Evolutionary conservation across 1,140 invertebrate species (phyloP), one percentile per base, ranked within the genome.

Genomic region (Solenopsis invicta): DNA sequence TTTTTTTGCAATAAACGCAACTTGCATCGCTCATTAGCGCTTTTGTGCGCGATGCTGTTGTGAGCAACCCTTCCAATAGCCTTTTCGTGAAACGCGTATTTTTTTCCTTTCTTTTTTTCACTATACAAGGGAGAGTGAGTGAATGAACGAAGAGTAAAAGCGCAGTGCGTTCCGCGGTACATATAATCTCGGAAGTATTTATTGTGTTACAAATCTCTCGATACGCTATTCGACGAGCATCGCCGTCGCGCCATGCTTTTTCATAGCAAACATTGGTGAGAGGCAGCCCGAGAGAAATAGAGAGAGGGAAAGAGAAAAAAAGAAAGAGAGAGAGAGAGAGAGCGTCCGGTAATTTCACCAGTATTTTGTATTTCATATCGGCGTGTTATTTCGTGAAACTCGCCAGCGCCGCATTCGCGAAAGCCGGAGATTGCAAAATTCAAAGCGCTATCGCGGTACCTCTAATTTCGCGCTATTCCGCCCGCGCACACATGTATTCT

Each of bases 351-450:
- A 74, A 82, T 82, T 82, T 82, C 67, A 54, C 37, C 67, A 18
- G 52, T 56, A 82, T 82, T 82, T 82, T 82, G 37, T 82, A 72
- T 59, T 72, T 74, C 54, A 82, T 59, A 82, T 82, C 67, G 24
- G 67, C 18, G 37, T 24, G 67, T 74, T 74, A 82, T 82, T 74
- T 52, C 80, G 24, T 18, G 54, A 74, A 74, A 82, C 29, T 59
- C 37, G 5, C 52, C 67, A 6, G 52, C 48, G 24, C 16, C 54
- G 67, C 18, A 5, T 59, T 74, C 52, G 80, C 54, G n/a, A 82
- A 82, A 50, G 80, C 80, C 67, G 67, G 80, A 74, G 69, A 74
- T 82, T 74, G 80, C 80, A 82, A 82, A 72, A 82, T 82, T 82
- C 80, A 82, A 61, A 82, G 54, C 18, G 18, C 69, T 59, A 82